phyloP scores from a whole-genome alignment of 1,140 invertebrate genomes.

The Diprion similis region DNA sequence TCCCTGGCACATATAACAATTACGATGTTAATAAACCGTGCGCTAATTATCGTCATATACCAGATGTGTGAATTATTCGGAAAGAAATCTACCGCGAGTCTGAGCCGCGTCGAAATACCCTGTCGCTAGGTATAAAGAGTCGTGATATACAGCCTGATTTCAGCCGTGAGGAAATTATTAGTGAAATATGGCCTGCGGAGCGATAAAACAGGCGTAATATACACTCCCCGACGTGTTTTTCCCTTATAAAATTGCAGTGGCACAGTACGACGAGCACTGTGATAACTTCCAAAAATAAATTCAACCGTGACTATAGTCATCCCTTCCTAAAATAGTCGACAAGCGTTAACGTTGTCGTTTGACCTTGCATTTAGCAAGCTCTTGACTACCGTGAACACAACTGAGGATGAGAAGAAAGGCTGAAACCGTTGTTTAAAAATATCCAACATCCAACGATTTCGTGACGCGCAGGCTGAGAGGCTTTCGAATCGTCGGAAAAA shows the following conservation, averaged over 20 bases:
- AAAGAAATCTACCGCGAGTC: too few relatives aligned
- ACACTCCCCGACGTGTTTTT: too few relatives aligned
- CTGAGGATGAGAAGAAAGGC: background rate
- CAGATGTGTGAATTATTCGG: too few relatives aligned
- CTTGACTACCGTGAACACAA: background rate
- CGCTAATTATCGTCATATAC: background rate
- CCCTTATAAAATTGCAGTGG: too few relatives aligned
- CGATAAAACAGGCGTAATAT: too few relatives aligned
- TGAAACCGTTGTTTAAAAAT: background rate
- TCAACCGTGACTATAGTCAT: background rate
- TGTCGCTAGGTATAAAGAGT: too few relatives aligned
- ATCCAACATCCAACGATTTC: background rate
- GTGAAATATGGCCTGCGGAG: too few relatives aligned
- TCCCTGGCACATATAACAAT: background rate
- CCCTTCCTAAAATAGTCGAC: conserved; percentile 1
- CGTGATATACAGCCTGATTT: too few relatives aligned
- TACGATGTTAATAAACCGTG: background rate
- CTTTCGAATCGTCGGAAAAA: background rate
- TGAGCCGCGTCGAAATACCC: too few relatives aligned
- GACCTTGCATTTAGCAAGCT: conserved; percentile 1
- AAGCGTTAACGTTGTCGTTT: background rate
- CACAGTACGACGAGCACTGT: background rate
- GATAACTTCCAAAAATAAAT: background rate
- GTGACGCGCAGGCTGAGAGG: background rate
- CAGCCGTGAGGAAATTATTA: too few relatives aligned